Evolutionary conservation across 2,113 vertebrate species (phyloP).

Genomic region (Poecile atricapillus): DNA sequence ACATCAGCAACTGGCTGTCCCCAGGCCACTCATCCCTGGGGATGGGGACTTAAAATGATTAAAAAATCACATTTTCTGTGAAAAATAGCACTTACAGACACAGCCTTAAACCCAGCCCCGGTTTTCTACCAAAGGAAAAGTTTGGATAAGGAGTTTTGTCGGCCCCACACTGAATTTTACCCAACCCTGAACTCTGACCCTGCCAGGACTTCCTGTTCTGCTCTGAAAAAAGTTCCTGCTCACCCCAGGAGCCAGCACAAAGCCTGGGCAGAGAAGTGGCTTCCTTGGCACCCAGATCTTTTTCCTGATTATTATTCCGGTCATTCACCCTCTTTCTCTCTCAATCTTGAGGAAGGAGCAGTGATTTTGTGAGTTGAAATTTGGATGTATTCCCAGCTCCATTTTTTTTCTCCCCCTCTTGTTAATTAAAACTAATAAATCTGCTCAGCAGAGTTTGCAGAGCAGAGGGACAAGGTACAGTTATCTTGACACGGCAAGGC

Average conservation of each 20-base stretch:
- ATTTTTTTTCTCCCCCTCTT: background rate
- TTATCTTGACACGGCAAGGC: conserved; percentile 38
- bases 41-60: background rate
- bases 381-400: conserved; percentile 77
- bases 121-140: background rate
- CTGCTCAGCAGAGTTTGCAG: conserved; percentile 67
- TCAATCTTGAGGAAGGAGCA: conserved; percentile 67
- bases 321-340: conserved; percentile 53
- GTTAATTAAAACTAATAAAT: conserved; percentile 81
- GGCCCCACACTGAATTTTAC: background rate
- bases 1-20: background rate
- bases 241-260: background rate
- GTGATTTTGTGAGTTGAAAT: conserved; percentile 67
- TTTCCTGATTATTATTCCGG: conserved; percentile 67
- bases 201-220: background rate
- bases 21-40: background rate
- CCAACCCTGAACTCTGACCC: background rate
- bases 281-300: conserved; percentile 57
- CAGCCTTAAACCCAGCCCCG: background rate
- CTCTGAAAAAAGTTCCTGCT: background rate
- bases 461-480: conserved; percentile 18
- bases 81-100: background rate
- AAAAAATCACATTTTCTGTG: background rate
- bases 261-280: background rate
- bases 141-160: background rate